A percentile compares a stretch with the other conserved stretches of the same genome.
phyloP scores from a whole-genome alignment of 1,140 invertebrate species.

The Leguminivora glycinivorella region DNA sequence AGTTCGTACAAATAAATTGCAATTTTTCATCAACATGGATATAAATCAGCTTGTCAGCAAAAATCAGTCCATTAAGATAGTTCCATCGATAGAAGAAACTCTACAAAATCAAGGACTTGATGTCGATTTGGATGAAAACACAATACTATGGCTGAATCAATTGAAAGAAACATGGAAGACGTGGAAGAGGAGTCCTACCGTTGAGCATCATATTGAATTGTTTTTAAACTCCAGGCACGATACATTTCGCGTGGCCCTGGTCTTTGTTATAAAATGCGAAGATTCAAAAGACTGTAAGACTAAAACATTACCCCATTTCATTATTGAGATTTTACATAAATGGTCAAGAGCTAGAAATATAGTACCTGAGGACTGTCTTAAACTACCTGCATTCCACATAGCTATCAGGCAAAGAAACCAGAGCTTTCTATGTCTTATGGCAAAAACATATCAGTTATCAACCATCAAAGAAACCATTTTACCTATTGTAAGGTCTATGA shows the following conservation, averaged over 20 bases:
- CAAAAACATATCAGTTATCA: slow-evolving; percentile 60
- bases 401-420: slow-evolving; percentile 64
- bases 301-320: slow-evolving; percentile 66
- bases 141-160: slow-evolving; percentile 56
- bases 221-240: slow-evolving; percentile 52
- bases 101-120: slow-evolving; percentile 58
- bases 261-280: slow-evolving; percentile 65
- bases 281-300: slow-evolving; percentile 70
- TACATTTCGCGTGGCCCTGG: slow-evolving; percentile 55
- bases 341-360: slow-evolving; percentile 49
- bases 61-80: slow-evolving; percentile 70
- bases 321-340: slow-evolving; percentile 62
- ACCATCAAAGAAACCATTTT: slow-evolving; percentile 61
- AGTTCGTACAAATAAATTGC: slow-evolving; percentile 24
- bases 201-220: slow-evolving; percentile 54
- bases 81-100: slow-evolving; percentile 68
- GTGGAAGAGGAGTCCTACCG: slow-evolving; percentile 63
- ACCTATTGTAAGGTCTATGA: slow-evolving; percentile 64
- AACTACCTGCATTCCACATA: slow-evolving; percentile 66
- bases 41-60: slow-evolving; percentile 55
- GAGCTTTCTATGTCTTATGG: slow-evolving; percentile 57
- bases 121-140: slow-evolving; percentile 51
- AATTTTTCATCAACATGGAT: slow-evolving; percentile 47
- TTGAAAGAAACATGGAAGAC: slow-evolving; percentile 62
- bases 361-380: slow-evolving; percentile 53